A percentile compares a stretch with the other conserved stretches of the same genome.
phyloP scores from a whole-genome alignment of 2,113 vertebrate species.

The Barnardius zonarius region DNA sequence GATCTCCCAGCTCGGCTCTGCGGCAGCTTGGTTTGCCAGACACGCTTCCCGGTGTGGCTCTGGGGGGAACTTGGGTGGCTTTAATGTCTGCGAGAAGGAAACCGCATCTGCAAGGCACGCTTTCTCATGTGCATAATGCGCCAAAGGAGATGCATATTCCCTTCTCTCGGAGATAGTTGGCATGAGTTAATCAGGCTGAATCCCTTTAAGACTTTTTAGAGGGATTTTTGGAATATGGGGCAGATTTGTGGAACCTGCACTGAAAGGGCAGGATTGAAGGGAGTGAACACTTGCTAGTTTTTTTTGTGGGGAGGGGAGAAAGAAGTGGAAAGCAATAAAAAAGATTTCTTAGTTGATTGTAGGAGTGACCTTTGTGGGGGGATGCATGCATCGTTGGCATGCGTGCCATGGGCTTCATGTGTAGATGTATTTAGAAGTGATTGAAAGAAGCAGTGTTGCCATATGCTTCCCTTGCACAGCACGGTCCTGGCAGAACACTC shows the following conservation, averaged over 20 bases:
- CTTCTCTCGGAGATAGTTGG: fast-evolving
- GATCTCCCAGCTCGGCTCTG: not conserved
- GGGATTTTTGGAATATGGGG: not conserved
- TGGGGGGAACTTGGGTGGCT: not conserved
- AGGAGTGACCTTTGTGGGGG: not conserved
- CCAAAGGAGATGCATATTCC: not conserved
- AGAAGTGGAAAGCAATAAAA: not conserved
- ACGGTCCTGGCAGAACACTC: not conserved
- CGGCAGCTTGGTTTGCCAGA: not conserved
- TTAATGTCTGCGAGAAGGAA: not conserved
- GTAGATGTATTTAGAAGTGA: not conserved
- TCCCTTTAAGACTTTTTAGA: not conserved
- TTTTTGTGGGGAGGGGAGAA: not conserved
- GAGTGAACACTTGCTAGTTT: not conserved
- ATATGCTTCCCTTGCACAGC: not conserved
- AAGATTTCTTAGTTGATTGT: not conserved
- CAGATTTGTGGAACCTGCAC: not conserved
- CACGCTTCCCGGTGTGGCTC: not conserved
- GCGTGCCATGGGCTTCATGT: not conserved
- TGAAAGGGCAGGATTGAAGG: not conserved
- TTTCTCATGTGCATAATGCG: not conserved
- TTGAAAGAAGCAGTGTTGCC: not conserved
- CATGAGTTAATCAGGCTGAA: not conserved
- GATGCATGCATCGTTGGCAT: not conserved
- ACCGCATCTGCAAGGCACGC: not conserved